Percentiles rank a stretch among this genome's conserved stretches.
phyloP scores from a whole-genome alignment of 1,140 invertebrate genomes.

The Drosophila sucinea region DNA sequence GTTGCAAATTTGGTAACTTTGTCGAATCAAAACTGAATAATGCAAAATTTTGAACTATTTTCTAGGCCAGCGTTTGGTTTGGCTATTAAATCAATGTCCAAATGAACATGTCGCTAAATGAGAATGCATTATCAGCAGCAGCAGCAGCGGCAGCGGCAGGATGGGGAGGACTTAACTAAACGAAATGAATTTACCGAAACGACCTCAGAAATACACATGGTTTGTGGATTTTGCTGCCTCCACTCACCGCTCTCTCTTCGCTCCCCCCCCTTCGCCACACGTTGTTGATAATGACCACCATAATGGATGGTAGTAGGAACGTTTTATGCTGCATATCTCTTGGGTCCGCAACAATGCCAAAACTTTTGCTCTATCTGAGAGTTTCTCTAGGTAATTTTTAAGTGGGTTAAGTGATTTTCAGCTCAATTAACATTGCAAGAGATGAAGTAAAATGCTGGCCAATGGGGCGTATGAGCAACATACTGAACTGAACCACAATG shows the following conservation, averaged over 20 bases:
- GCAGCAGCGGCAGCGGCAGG: too few species aligned
- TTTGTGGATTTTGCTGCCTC: slow-evolving; percentile 14
- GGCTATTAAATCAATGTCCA: background rate
- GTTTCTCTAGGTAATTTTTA: slow-evolving; percentile 22
- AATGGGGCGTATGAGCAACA: slow-evolving; percentile 61
- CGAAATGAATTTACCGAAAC: slow-evolving; percentile 10
- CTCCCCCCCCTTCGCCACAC: background rate
- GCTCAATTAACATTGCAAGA: slow-evolving; percentile 70
- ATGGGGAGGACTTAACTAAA: background rate
- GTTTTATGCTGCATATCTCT: slow-evolving; percentile 7
- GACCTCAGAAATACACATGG: slow-evolving; percentile 4
- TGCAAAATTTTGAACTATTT: too few species aligned
- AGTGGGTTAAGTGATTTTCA: slow-evolving; percentile 75
- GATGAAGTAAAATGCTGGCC: slow-evolving; percentile 32
- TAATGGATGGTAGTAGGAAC: slow-evolving; percentile 33
- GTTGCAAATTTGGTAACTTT: too few species aligned
- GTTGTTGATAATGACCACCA: slow-evolving; percentile 44
- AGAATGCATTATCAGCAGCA: background rate
- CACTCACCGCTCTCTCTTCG: background rate
- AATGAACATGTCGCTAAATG: background rate
- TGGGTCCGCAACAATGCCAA: slow-evolving; percentile 10
- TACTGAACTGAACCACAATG: slow-evolving; percentile 26
- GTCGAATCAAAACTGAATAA: too few species aligned
- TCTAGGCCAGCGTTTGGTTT: too few species aligned
- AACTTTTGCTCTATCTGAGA: background rate